A percentile compares a stretch with the other conserved stretches of the same genome.
These are phyloP conservation scores for Drosophila recens DNA, from an alignment of 2,888 invertebrate genomes.

Conservation along the genomic window DNA sequence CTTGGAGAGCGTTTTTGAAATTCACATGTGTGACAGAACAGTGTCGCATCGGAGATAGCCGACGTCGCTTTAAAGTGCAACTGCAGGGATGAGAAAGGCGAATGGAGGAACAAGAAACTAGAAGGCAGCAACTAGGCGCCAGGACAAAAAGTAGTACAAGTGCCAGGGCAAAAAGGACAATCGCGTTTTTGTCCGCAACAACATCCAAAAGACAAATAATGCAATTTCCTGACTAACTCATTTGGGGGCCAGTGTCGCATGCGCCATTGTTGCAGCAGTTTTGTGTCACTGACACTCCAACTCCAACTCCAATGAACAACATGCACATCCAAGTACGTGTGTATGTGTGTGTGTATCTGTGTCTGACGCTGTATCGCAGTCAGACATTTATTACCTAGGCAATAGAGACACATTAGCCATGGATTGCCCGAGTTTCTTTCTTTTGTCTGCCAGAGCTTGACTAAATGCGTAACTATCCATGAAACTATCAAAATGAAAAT, in stretches of 20 bases:
- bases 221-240: slow-evolving; percentile 79
- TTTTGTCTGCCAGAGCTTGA: slow-evolving; percentile 33
- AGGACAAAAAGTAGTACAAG: slow-evolving; percentile 4
- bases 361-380: slow-evolving; percentile 41
- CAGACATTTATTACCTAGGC: slow-evolving; percentile 76
- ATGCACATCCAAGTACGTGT: slow-evolving; percentile 6
- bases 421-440: slow-evolving; percentile 21
- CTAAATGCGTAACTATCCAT: slow-evolving; percentile 42
- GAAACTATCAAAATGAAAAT: neutral
- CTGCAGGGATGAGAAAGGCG: slow-evolving; percentile 6
- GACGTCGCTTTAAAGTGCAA: slow-evolving; percentile 60
- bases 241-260: slow-evolving; percentile 62
- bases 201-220: slow-evolving; percentile 78
- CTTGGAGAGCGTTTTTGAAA: slow-evolving; percentile 74
- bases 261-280: slow-evolving; percentile 40
- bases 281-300: slow-evolving; percentile 66
- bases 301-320: slow-evolving; percentile 15
- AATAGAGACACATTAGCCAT: slow-evolving; percentile 55
- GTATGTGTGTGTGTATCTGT: slow-evolving; percentile 13
- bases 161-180: slow-evolving; percentile 9
- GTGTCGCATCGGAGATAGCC: slow-evolving; percentile 64
- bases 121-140: slow-evolving; percentile 5
- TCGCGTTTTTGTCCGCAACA: slow-evolving; percentile 64
- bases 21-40: slow-evolving; percentile 75
- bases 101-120: neutral